Conservation (phyloP, 2,888 invertebrate species). For the Athalia rosae region DNA sequence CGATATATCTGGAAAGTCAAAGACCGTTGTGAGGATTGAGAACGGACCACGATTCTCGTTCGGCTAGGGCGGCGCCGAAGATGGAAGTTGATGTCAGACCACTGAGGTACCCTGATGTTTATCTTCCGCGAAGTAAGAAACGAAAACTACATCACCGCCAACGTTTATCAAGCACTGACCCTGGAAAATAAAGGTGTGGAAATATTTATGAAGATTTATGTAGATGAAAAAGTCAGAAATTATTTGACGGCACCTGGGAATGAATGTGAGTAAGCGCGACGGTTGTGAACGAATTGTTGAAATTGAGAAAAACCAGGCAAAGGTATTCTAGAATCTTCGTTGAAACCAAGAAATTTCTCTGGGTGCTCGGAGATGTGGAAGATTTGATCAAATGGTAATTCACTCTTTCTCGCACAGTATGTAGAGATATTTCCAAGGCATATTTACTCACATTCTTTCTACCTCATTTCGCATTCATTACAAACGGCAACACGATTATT, state of each 20-base stretch:
- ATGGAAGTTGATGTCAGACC: conserved; percentile 70
- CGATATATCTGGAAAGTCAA: conserved; percentile 47
- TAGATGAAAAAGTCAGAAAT: too few species aligned
- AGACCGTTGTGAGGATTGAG: conserved; percentile 45
- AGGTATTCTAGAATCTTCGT: not conserved
- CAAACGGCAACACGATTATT: conserved; percentile 19
- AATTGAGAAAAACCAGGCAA: not conserved
- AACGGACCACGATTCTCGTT: conserved; percentile 45
- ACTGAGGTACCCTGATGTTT: conserved; percentile 60
- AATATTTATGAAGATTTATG: too few species aligned
- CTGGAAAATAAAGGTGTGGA: conserved; percentile 73
- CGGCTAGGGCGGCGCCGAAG: conserved; percentile 68
- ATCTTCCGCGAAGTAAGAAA: conserved; percentile 81
- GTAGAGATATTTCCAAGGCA: too few species aligned
- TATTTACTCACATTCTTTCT: not conserved
- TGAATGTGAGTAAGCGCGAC: too few species aligned
- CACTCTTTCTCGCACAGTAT: not conserved
- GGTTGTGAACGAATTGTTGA: not conserved
- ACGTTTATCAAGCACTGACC: conserved; percentile 97
- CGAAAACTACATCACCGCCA: conserved; percentile 94
- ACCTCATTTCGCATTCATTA: conserved; percentile 10
- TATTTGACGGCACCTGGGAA: too few species aligned
- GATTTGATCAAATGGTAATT: conserved; percentile 29
- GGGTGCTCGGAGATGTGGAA: conserved; percentile 16
- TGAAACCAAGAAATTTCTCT: not conserved